A percentile compares a stretch with the other conserved stretches of the same genome.
These are phyloP conservation scores for Hirundo rustica DNA, from an alignment of 2,797 vertebrate species.

Conservation along the genomic window DNA sequence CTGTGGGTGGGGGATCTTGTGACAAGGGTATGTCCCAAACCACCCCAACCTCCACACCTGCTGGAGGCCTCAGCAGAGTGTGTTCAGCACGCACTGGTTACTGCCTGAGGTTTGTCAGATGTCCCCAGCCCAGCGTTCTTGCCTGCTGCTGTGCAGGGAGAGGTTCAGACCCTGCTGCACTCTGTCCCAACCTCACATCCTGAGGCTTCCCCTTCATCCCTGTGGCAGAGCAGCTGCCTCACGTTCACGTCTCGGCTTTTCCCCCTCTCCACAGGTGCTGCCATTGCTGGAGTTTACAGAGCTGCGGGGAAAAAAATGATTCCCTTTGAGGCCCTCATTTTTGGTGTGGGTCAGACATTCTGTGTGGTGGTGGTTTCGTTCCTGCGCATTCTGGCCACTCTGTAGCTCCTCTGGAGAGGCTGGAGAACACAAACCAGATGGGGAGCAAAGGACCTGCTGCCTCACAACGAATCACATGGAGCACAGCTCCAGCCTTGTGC, in stretches of 20 bases:
- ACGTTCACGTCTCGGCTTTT: accelerated
- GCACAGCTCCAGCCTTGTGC: accelerated
- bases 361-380: constrained; percentile 92
- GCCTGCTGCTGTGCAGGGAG: not conserved
- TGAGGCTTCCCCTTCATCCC: not conserved
- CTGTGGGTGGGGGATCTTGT: no score
- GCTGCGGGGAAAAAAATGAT: constrained; percentile 95
- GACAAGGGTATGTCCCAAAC: accelerated
- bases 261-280: constrained; percentile 82
- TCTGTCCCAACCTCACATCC: not conserved
- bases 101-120: not conserved
- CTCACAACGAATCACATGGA: not conserved
- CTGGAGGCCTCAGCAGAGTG: not conserved
- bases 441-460: not conserved
- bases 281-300: constrained; percentile 95
- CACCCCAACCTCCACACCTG: accelerated
- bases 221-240: no score
- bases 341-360: constrained; percentile 93
- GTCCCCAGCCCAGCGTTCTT: not conserved
- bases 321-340: constrained; percentile 89
- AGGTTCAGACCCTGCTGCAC: not conserved
- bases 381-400: constrained; percentile 90
- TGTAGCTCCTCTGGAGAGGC: constrained; percentile 75
- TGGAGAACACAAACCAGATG: not conserved
- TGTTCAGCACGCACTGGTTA: accelerated